Conservation (phyloP, 2,797 vertebrate genomes). For the Antrozous pallidus region DNA sequence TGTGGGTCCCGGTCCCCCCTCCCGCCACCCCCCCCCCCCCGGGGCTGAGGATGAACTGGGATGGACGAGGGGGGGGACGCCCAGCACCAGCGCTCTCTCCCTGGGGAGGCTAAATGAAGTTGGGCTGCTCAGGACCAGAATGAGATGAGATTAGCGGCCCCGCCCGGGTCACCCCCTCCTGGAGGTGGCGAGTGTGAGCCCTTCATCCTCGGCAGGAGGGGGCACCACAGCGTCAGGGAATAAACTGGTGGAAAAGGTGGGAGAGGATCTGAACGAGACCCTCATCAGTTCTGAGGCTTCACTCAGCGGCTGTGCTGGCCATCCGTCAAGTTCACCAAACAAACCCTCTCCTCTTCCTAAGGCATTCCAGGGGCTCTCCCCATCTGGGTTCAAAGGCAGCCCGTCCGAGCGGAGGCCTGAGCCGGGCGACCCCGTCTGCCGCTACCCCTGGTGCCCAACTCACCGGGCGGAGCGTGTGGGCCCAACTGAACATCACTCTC, state of each 20-base stretch:
- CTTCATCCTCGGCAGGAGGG: slow-evolving; percentile 71
- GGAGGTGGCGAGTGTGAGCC: slow-evolving; percentile 75
- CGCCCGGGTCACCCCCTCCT: slow-evolving; percentile 75
- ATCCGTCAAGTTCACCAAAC: slow-evolving; percentile 68
- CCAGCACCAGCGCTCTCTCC: too few relatives aligned
- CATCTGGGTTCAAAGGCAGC: slow-evolving; percentile 69
- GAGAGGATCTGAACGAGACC: slow-evolving; percentile 74
- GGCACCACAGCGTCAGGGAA: slow-evolving; percentile 72
- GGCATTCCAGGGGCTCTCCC: slow-evolving; percentile 70
- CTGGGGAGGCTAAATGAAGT: too few relatives aligned
- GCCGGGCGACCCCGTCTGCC: slow-evolving; percentile 62
- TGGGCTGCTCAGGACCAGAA: too few relatives aligned
- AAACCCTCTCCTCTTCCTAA: slow-evolving; percentile 64
- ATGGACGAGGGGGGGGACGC: neutral
- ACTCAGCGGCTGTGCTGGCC: slow-evolving; percentile 63
- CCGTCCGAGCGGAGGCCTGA: slow-evolving; percentile 57
- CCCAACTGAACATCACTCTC: too few relatives aligned
- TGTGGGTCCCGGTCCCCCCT: neutral
- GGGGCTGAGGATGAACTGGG: too few relatives aligned
- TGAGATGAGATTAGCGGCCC: too few relatives aligned
- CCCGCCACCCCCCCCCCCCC: accelerated
- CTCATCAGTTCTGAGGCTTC: slow-evolving; percentile 79
- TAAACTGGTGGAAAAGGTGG: slow-evolving; percentile 75
- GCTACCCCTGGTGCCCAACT: too few relatives aligned
- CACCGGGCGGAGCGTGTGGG: too few relatives aligned